These are phyloP conservation scores for Microtus montanus DNA, from an alignment of 2,113 vertebrate species.

Conservation along the genomic window DNA sequence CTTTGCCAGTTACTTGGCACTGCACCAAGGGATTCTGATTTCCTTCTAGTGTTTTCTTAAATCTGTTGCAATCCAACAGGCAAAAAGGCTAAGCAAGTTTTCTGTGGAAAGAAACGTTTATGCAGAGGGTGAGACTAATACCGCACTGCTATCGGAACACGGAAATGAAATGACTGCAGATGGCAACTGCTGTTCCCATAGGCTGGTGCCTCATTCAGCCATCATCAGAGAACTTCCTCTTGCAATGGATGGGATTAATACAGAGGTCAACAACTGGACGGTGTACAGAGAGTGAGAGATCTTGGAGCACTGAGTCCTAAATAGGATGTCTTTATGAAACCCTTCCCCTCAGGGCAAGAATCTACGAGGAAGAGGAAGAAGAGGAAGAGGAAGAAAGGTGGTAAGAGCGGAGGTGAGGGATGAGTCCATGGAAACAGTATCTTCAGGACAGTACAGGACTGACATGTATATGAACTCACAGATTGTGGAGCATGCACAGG, in stretches of 20 bases:
- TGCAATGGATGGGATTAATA: neutral
- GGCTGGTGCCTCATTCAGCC: neutral
- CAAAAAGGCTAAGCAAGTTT: neutral
- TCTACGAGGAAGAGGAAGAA: neutral
- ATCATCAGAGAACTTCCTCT: neutral
- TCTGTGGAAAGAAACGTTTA: neutral
- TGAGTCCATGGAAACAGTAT: neutral
- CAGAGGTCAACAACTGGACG: too few species aligned
- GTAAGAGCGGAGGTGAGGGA: neutral
- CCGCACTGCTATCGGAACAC: neutral
- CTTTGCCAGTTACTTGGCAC: neutral
- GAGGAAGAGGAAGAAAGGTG: neutral
- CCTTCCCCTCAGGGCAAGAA: neutral
- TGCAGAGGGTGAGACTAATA: too few species aligned
- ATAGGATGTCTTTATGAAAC: neutral
- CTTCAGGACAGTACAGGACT: neutral
- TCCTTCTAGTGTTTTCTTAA: conserved; percentile 10
- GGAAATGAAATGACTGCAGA: neutral
- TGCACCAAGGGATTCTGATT: neutral
- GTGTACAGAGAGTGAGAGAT: neutral
- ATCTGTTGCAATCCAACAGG: neutral
- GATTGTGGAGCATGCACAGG: neutral
- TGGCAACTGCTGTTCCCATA: neutral
- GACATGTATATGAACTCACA: neutral
- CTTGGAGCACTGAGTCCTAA: neutral